Evolutionary conservation across 2,797 vertebrate species (phyloP), one percentile per base, ranked within the genome.

Genomic region (Miichthys miiuy): DNA sequence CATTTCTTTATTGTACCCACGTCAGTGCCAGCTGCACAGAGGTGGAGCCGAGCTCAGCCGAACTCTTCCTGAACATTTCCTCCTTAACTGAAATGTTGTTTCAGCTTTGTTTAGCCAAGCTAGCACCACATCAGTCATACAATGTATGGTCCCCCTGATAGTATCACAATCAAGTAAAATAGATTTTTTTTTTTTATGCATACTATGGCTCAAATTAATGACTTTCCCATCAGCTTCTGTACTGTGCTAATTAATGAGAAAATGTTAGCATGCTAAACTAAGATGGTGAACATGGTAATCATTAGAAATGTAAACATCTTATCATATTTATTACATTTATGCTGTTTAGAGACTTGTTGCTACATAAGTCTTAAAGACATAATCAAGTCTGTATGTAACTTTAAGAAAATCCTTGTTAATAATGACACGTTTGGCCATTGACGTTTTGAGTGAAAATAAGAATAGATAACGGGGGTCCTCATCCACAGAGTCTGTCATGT

Each of bases 11-110:
- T 17, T 77, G 50, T 12, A 21, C 27, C 25, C 13, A 21, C 14
- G 42, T 27, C 12, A 44, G 62, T 58, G 11, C 25, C 38, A 60
- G 51, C 55, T 81, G 70, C 51, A 67, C 25, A 14, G 25, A 62
- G 61, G 20, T 25, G 42, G 21, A 9, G 48, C 6, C n/a, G 30
- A 63, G n/a, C 18, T 44, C 16, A 46, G 17, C 34, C 14, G 10
- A 54, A 34, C 12, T 14, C 23, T 56, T 46, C 5, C 65, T 52
- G n/a, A 68, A 30, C 8, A 23, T 12, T 38, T 65, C 7, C 20
- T 55, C 14, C 3, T 46, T 6, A 25, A n/a, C 2, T 47, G 8
- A 25, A 12, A 27, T 6, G 8, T 42, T 42, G 11, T 63, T 55
- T 55, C 1, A 48, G 21, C 69, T 42, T 51, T 61, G 6, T 55